These are phyloP conservation scores for Regulus satrapa DNA, from an alignment of 2,113 vertebrate species.

Conservation along the genomic window DNA sequence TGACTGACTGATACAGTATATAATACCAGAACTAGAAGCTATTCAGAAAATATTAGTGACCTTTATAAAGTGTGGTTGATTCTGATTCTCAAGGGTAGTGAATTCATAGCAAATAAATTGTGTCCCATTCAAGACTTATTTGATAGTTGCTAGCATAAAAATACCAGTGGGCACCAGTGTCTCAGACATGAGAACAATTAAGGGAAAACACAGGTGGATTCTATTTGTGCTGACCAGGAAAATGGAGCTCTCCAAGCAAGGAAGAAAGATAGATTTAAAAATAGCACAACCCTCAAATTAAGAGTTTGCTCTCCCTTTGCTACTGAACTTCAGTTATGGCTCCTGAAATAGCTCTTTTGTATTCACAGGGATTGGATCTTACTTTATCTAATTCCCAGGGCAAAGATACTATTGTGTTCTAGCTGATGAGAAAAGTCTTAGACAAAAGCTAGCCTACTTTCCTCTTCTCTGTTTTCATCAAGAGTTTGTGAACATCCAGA, in stretches of 20 bases:
- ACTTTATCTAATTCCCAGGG: slow-evolving; percentile 15
- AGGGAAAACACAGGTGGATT: not conserved
- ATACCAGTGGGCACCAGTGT: not conserved
- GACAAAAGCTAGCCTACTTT: not conserved
- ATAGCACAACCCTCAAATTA: not conserved
- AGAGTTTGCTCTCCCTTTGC: slow-evolving; percentile 16
- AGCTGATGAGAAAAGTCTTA: not conserved
- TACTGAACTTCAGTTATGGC: not conserved
- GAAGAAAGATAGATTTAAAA: not conserved
- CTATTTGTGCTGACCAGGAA: not conserved
- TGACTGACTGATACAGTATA: too few species aligned
- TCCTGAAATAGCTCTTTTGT: slow-evolving; percentile 33
- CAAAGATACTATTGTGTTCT: not conserved
- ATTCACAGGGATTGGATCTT: not conserved
- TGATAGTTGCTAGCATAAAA: not conserved
- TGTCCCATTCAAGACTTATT: not conserved
- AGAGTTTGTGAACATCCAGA: not conserved
- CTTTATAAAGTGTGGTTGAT: not conserved
- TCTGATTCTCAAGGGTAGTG: not conserved
- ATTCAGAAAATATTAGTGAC: not conserved
- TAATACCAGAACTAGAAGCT: not conserved
- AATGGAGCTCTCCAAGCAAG: not conserved
- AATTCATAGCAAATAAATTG: not conserved
- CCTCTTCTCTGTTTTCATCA: not conserved
- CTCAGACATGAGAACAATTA: not conserved